Percentiles rank a stretch among this genome's conserved stretches.
phyloP scores from a whole-genome alignment of 2,888 invertebrate genomes.

The Macroteleia sp. region DNA sequence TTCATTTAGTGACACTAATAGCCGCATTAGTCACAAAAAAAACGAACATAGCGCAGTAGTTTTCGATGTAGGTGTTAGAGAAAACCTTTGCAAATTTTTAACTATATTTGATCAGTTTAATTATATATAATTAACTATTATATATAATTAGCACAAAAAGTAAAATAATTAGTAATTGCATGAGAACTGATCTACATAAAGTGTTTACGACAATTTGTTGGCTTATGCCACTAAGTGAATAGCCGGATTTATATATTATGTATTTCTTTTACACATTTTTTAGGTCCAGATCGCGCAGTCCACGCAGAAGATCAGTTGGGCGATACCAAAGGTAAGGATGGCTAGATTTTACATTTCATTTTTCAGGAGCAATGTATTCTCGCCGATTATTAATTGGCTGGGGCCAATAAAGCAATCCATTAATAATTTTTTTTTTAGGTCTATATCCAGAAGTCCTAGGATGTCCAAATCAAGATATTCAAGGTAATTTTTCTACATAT shows the following conservation, averaged over 20 bases:
- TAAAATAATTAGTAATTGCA: too few species aligned
- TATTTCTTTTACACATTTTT: constrained; percentile 75
- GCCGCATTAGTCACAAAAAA: too few species aligned
- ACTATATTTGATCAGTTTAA: too few species aligned
- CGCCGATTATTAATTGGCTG: constrained; percentile 66
- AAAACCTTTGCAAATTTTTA: too few species aligned
- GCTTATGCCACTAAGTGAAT: constrained; percentile 59
- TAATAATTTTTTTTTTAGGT: constrained; percentile 79
- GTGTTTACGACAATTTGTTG: constrained; percentile 37
- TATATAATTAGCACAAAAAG: too few species aligned
- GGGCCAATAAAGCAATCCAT: constrained; percentile 73
- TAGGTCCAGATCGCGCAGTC: constrained; percentile 79
- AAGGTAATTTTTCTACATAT: constrained; percentile 77
- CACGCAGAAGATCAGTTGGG: constrained; percentile 74
- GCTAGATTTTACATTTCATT: constrained; percentile 56
- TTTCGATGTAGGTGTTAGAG: too few species aligned
- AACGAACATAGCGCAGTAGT: too few species aligned
- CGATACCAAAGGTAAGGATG: constrained; percentile 76
- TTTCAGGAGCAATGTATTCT: constrained; percentile 73
- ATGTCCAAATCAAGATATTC: constrained; percentile 73
- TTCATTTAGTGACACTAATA: too few species aligned
- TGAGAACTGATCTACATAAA: constrained; percentile 30
- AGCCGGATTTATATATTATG: constrained; percentile 70
- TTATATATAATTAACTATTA: too few species aligned
- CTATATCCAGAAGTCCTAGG: constrained; percentile 78